These are phyloP conservation scores for Mionectes olivaceus DNA, from an alignment of 2,797 vertebrate genomes.

Conservation along the genomic window DNA sequence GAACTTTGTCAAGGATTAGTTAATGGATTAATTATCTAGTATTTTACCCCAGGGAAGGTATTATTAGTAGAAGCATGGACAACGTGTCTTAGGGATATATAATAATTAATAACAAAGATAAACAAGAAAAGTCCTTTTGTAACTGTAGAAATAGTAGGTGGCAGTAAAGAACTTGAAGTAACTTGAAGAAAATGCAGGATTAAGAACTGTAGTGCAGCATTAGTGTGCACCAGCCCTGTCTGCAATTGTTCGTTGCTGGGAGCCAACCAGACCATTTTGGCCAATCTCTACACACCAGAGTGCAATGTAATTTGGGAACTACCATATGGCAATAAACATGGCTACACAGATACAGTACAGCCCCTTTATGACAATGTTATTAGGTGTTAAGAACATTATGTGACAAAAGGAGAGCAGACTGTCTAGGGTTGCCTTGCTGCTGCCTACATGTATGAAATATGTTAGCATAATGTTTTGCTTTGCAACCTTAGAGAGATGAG, in stretches of 20 bases:
- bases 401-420: constrained; percentile 45
- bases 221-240: constrained; percentile 15
- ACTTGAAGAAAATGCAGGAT: not conserved
- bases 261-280: constrained; percentile 49
- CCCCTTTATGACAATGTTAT: constrained; percentile 10
- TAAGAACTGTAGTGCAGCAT: not conserved
- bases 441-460: constrained; percentile 16
- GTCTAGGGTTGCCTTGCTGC: constrained; percentile 7
- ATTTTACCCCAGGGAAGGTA: not conserved
- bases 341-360: constrained; percentile 31
- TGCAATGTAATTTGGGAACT: constrained; percentile 59
- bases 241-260: constrained; percentile 47
- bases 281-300: constrained; percentile 22
- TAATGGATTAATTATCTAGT: constrained; percentile 36
- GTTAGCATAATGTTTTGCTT: constrained; percentile 27
- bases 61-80: not conserved
- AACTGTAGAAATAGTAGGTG: constrained; percentile 24
- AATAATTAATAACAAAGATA: constrained; percentile 25
- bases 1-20: constrained; percentile 46
- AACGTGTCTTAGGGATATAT: not conserved
- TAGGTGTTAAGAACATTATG: not conserved
- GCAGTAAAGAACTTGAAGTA: not conserved
- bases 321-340: constrained; percentile 67
- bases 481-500: constrained; percentile 43
- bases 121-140: constrained; percentile 12